Conservation (phyloP, 1,140 invertebrate species). For the Megalopta genalis region DNA sequence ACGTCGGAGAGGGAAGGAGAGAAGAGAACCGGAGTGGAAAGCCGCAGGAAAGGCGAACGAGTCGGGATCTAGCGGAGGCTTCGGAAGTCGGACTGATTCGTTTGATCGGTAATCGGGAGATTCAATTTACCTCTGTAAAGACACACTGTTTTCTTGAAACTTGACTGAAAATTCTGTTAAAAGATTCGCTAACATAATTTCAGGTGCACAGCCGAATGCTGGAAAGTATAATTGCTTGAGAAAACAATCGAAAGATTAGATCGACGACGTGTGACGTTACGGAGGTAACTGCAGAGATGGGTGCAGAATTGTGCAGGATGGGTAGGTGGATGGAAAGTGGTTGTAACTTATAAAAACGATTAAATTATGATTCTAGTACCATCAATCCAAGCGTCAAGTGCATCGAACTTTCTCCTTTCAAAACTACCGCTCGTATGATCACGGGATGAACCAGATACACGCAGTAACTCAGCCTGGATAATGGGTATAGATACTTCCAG, state of each 20-base stretch:
- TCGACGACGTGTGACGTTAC: too few species aligned
- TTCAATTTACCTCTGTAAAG: background rate
- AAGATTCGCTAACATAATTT: too few species aligned
- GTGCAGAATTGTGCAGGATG: too few species aligned
- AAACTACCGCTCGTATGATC: conserved; percentile 63
- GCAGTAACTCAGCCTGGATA: conserved; percentile 82
- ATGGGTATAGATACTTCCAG: conserved; percentile 80
- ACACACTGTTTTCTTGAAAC: background rate
- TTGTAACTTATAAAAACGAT: too few species aligned
- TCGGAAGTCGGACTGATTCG: background rate
- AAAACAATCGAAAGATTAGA: too few species aligned
- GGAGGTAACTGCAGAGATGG: too few species aligned
- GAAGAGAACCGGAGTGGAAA: background rate
- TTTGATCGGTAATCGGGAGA: conserved; percentile 7
- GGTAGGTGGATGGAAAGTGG: too few species aligned
- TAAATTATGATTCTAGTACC: conserved; percentile 46
- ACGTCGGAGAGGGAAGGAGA: background rate
- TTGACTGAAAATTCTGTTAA: too few species aligned
- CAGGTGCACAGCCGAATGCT: too few species aligned
- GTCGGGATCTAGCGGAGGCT: conserved; percentile 28
- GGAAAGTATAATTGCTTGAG: too few species aligned
- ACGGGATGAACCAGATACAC: conserved; percentile 81
- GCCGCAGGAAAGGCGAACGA: background rate
- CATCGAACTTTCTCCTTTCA: conserved; percentile 65
- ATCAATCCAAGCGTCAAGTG: conserved; percentile 67